Base-by-base conservation (phyloP, 2,888 invertebrate species). In the Mesodorylaimus sp. region DNA sequence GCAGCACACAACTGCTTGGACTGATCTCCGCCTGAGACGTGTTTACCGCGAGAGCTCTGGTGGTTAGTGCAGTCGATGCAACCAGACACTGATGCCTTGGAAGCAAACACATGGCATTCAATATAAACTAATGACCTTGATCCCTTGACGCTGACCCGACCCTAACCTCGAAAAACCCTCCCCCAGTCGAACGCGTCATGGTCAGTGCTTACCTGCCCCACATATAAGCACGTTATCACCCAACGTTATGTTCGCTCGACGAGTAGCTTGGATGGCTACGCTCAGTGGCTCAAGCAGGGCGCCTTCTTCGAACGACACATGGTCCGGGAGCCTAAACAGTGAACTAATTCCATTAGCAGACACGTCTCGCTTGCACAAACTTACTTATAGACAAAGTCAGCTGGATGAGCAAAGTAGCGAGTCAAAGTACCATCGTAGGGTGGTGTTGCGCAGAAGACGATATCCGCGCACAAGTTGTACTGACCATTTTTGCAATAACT, bases 391-490 rank as follows among this genome's bases (percentile, higher is more conserved):
- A 73, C 74, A 59, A 73, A 73, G 55, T 72, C 71, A 7, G 73
- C 72, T 51, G 85, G 81, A 63, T 93, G 93, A 39, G 79, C 79
- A 69, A 86, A 89, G 68, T 77, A 91, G 60, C 82, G 75, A 44
- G 78, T 76, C 26, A 95, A 75, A 67, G 83, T 88, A 49, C 95
- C 95, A 73, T 95, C 79, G 48, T 76, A 71, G 0, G 93, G 93
- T 1, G 93, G 93, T 0, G 91, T 91, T n/a, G 91, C 91, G 68
- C 86, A 86, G 72, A 91, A 93, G 49, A 73, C 64, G 68, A 93
- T 80, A 49, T 83, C 82, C 0, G 76, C 75, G 58, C 95, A 95
- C 41, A 93, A 75, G 70, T 95, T 87, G 71, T 95, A 95, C 52
- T 77, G 74, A 38, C 93, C 93, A 51, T 71, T 73, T 70, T 85